These are phyloP conservation scores for Champsocephalus gunnari DNA, from an alignment of 2,797 vertebrate species.

Conservation along the genomic window DNA sequence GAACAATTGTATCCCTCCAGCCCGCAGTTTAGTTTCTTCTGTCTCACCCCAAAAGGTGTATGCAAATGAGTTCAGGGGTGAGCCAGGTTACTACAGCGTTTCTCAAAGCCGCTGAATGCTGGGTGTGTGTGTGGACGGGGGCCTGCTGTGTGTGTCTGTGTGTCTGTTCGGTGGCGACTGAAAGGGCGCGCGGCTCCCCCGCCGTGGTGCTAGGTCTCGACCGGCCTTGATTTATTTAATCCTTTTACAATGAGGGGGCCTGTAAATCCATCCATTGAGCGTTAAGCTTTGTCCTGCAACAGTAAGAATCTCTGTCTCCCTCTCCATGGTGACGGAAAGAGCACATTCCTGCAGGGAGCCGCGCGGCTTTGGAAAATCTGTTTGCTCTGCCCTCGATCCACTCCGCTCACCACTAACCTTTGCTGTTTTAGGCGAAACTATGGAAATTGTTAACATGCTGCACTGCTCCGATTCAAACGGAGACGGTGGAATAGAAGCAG, in stretches of 20 bases:
- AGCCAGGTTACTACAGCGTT: conserved; percentile 66
- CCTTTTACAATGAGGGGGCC: conserved; percentile 78
- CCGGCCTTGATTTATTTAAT: conserved; percentile 84
- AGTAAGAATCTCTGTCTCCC: conserved; percentile 78
- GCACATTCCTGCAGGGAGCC: conserved; percentile 81
- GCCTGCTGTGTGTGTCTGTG: conserved; percentile 71
- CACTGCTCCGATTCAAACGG: conserved; percentile 36
- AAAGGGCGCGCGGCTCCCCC: conserved; percentile 60
- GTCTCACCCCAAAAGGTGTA: conserved; percentile 56
- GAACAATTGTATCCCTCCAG: conserved; percentile 11
- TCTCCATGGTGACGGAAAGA: conserved; percentile 81
- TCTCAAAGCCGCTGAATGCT: conserved; percentile 56
- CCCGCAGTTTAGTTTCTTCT: conserved; percentile 19
- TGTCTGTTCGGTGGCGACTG: conserved; percentile 70
- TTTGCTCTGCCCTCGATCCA: conserved; percentile 50
- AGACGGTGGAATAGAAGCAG: conserved; percentile 7
- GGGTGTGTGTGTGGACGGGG: conserved; percentile 59
- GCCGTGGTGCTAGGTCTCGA: conserved; percentile 60
- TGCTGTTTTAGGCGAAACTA: conserved; percentile 55
- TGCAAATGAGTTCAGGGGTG: conserved; percentile 64
- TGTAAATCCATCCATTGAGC: conserved; percentile 81
- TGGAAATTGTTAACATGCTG: conserved; percentile 66
- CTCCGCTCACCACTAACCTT: conserved; percentile 59
- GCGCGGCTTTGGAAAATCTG: conserved; percentile 67
- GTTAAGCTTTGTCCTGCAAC: conserved; percentile 79